Evolutionary conservation across 2,113 vertebrate genomes (phyloP), one percentile per base, ranked within the genome.

Genomic region (Kobus ellipsiprymnus): DNA sequence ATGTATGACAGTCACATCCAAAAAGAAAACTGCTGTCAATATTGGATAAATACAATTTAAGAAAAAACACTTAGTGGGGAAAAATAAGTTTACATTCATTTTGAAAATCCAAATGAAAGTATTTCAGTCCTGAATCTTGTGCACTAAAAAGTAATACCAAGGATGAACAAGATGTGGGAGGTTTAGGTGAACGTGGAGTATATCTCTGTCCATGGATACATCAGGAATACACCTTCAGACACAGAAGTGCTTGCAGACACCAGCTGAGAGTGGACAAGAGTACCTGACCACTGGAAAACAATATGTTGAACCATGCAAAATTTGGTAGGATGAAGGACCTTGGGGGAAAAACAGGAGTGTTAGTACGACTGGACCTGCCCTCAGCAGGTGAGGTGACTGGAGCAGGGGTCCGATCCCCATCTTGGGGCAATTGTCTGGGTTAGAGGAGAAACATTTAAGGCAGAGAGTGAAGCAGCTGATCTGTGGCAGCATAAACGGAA

Each of bases 21-120:
- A 86, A 94, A 82, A 52, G 19, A 88, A 95, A 91, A 85, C 36
- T 93, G 1, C 11, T 87, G 16, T 62, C 62, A 50, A 77, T 95
- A 29, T n/a, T 4, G 4, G 88, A 89, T 85, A 91, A 94, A 88
- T 80, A 55, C 6, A 85, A 95, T 81, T 85, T 90, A 94, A 67
- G 27, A 83, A 86, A 78, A 95, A 97, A 62, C 12, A 33, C 33
- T 57, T 90, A 93, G 11, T 40, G 23, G 9, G 33, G 23, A n/a
- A 86, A 95, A 94, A 40, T 78, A 96, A 95, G 3, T 52, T 94
- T 80, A 84, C 67, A 46, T 60, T 67, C 14, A 94, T 90, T 95
- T 71, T 4, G n/a, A 52, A 52, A 33, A 50, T 81, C 30, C 80
- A 52, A 52, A 60, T 40, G 27, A 80, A 81, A 16, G 55, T 88